Evolutionary conservation across 1,140 invertebrate genomes (phyloP).

Genomic region (Acromyrmex echinatior): DNA sequence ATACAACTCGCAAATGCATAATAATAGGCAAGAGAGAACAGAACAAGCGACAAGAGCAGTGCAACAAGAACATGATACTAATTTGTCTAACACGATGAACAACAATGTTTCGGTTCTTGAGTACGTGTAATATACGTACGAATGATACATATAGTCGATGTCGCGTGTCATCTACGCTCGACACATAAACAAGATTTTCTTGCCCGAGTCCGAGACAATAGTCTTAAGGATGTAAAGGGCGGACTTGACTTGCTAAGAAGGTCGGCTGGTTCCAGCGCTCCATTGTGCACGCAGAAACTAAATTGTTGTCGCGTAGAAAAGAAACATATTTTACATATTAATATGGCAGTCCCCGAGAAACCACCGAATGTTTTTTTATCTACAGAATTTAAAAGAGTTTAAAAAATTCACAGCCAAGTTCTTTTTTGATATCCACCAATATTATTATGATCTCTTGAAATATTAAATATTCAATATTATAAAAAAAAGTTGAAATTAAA

Average conservation of each 20-base stretch:
- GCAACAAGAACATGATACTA: constrained; percentile 74
- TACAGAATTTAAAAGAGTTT: not conserved
- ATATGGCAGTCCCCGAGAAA: not conserved
- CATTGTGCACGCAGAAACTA: constrained; percentile 47
- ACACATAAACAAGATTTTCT: constrained; percentile 75
- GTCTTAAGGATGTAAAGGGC: constrained; percentile 75
- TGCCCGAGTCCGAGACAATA: constrained; percentile 72
- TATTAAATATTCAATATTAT: not conserved
- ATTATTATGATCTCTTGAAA: not conserved
- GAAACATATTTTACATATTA: constrained; percentile 37
- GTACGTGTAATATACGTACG: constrained; percentile 74
- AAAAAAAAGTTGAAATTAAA: not conserved
- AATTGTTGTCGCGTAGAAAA: constrained; percentile 33
- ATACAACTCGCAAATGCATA: not conserved
- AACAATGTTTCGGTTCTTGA: constrained; percentile 67
- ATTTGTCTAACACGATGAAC: constrained; percentile 74
- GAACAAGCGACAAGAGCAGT: constrained; percentile 21
- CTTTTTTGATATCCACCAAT: not conserved
- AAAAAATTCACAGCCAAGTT: not conserved
- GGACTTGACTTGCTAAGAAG: constrained; percentile 74
- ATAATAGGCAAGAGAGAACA: constrained; percentile 12
- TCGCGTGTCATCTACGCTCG: constrained; percentile 74
- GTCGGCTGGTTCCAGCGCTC: not conserved
- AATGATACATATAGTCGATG: constrained; percentile 71
- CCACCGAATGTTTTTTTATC: not conserved